A percentile compares a stretch with the other conserved stretches of the same genome.
phyloP scores from a whole-genome alignment of 1,140 invertebrate genomes.

The Lordiphosa collinella region DNA sequence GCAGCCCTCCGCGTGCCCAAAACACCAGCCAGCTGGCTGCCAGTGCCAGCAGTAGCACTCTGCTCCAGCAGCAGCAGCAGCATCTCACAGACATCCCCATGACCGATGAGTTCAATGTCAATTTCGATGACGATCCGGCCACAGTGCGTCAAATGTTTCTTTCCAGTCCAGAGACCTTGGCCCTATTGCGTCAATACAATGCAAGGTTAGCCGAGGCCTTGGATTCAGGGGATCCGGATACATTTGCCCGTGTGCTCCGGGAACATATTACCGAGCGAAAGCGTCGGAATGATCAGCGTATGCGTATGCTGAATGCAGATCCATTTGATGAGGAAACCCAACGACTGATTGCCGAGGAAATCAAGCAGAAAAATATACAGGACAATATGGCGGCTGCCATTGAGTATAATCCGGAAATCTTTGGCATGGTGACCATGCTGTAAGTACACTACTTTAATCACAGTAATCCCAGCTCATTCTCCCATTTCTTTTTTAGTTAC shows the following conservation, averaged over 20 bases:
- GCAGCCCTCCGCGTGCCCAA: conserved; percentile 42
- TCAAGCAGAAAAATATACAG: conserved; percentile 97
- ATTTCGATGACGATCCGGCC: conserved; percentile 90
- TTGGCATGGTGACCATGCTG: conserved; percentile 98
- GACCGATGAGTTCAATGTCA: conserved; percentile 75
- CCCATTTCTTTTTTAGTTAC: conserved; percentile 79
- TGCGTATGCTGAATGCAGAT: conserved; percentile 92
- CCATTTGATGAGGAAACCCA: conserved; percentile 98
- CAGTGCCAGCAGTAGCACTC: not conserved
- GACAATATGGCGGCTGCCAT: conserved; percentile 99
- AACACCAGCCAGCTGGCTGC: not conserved
- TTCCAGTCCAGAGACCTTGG: conserved; percentile 94
- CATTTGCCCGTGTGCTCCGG: conserved; percentile 89
- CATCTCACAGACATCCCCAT: conserved; percentile 53
- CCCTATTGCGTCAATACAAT: conserved; percentile 96
- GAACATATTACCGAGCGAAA: conserved; percentile 89
- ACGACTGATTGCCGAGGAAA: conserved; percentile 96
- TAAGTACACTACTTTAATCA: conserved; percentile 78
- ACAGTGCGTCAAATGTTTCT: conserved; percentile 93
- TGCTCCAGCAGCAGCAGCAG: conserved; percentile 53
- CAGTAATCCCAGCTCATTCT: not conserved
- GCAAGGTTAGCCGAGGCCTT: conserved; percentile 94
- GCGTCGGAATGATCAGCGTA: conserved; percentile 89
- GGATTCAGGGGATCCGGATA: conserved; percentile 89
- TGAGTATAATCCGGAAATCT: conserved; percentile 98